phyloP scores from a whole-genome alignment of 1,140 invertebrate genomes.

The Dysdera silvatica region DNA sequence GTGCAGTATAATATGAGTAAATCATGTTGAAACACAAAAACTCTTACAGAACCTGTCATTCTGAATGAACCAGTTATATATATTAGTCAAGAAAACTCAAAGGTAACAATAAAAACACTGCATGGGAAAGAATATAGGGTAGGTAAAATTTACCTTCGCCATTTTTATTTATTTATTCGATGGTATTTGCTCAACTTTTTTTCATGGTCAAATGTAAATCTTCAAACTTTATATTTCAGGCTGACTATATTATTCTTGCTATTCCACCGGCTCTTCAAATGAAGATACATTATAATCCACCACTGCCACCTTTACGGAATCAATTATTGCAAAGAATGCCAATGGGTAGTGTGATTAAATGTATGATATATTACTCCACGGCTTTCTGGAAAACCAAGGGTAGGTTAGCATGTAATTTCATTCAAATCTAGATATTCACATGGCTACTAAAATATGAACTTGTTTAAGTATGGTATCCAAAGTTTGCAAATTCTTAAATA shows the following conservation, averaged over 20 bases:
- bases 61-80: constrained; percentile 4
- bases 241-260: constrained; percentile 39
- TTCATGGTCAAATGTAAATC: constrained; percentile 6
- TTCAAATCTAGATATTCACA: too few relatives aligned
- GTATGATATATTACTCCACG: constrained; percentile 41
- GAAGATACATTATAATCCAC: constrained; percentile 42
- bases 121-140: constrained; percentile 32
- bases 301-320: constrained; percentile 37
- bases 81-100: constrained; percentile 22
- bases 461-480: too few relatives aligned
- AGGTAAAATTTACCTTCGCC: background rate
- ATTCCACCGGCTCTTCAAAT: constrained; percentile 41
- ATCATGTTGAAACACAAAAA: too few relatives aligned
- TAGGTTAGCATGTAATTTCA: too few relatives aligned
- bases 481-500: too few relatives aligned
- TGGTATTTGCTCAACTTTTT: constrained; percentile 4
- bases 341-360: constrained; percentile 44
- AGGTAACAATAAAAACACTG: constrained; percentile 33
- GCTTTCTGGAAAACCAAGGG: constrained; percentile 41
- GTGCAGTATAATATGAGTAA: too few relatives aligned
- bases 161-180: background rate
- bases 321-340: constrained; percentile 43
- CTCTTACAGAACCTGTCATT: constrained; percentile 14
- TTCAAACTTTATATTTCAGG: background rate
- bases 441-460: too few relatives aligned